phyloP scores from a whole-genome alignment of 1,140 invertebrate genomes.

The Eubasilissa regina region DNA sequence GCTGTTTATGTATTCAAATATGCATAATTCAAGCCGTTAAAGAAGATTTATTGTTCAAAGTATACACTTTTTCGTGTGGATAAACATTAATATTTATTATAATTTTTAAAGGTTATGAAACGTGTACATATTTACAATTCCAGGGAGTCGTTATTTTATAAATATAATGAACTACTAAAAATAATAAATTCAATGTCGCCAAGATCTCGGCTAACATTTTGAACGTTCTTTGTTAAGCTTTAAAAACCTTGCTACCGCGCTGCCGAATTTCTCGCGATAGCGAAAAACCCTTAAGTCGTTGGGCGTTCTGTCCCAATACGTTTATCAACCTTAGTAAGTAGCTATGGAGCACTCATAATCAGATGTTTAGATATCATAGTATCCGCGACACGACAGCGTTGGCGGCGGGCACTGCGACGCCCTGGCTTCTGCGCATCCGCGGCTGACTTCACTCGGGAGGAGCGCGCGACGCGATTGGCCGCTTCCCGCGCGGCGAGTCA shows the following conservation, averaged over 20 bases:
- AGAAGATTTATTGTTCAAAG: no score
- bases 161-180: neutral
- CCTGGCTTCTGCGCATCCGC: neutral
- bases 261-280: neutral
- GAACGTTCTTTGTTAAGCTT: neutral
- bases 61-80: no score
- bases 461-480: neutral
- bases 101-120: no score
- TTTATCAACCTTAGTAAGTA: conserved; percentile 15
- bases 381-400: conserved; percentile 1
- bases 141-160: no score
- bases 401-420: conserved; percentile 1
- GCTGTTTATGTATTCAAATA: no score
- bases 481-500: neutral
- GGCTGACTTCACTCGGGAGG: neutral
- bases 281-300: conserved; percentile 15
- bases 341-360: conserved; percentile 3
- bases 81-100: no score
- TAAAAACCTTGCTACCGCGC: neutral
- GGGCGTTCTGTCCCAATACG: conserved; percentile 1
- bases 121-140: no score
- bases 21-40: no score
- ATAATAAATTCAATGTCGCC: neutral
- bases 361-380: conserved; percentile 18
- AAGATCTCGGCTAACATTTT: neutral